A percentile compares a stretch with the other conserved stretches of the same genome.
Evolutionary conservation across 2,888 invertebrate species (phyloP).

Genomic region (Campoplex nolae): DNA sequence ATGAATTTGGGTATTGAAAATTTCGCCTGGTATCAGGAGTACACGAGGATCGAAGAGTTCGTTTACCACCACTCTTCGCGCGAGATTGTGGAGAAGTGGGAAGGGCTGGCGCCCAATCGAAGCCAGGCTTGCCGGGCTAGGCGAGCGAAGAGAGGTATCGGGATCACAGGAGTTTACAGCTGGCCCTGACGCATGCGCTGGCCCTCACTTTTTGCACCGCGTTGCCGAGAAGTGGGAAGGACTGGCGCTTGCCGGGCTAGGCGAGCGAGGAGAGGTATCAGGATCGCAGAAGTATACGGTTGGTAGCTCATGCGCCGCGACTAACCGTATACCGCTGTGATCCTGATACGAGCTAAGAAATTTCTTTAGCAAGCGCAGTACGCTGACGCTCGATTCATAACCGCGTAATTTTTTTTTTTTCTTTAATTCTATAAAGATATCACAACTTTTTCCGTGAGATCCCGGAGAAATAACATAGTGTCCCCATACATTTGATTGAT

Average conservation of each 20-base stretch:
- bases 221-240: too few relatives aligned
- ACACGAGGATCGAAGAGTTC: neutral
- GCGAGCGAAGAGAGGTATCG: neutral
- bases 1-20: slow-evolving; percentile 16
- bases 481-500: too few relatives aligned
- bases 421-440: too few relatives aligned
- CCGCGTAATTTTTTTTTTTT: neutral
- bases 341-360: slow-evolving; percentile 3
- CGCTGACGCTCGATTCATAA: neutral
- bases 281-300: neutral
- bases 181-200: too few relatives aligned
- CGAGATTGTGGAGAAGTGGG: neutral
- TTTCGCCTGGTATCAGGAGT: slow-evolving; percentile 1
- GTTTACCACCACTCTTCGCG: neutral
- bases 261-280: neutral
- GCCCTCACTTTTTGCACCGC: too few relatives aligned
- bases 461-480: too few relatives aligned
- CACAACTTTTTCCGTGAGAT: too few relatives aligned
- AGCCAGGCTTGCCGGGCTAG: neutral
- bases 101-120: neutral
- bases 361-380: slow-evolving; percentile 4
- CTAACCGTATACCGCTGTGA: neutral
- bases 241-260: neutral
- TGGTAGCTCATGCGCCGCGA: neutral
- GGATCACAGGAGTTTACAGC: neutral